A percentile compares a stretch with the other conserved stretches of the same genome.
Conservation (phyloP, 2,888 invertebrate genomes). For the Andricus curvator region DNA sequence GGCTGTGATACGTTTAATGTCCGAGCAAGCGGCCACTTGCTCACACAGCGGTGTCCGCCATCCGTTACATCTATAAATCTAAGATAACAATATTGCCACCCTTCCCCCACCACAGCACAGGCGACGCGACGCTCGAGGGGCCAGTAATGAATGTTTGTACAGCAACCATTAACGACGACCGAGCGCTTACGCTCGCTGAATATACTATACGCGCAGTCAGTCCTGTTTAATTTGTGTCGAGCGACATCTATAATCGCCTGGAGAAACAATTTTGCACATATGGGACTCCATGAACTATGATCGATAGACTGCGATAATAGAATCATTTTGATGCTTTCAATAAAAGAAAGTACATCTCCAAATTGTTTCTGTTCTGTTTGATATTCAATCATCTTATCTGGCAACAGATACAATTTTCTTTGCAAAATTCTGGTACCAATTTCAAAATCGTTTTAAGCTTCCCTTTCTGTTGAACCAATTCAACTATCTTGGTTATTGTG, state of each 20-base stretch:
- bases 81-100: constrained; percentile 77
- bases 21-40: constrained; percentile 60
- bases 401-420: not conserved
- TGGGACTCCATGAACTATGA: constrained; percentile 60
- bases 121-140: constrained; percentile 57
- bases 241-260: constrained; percentile 55
- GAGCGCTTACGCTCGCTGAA: constrained; percentile 51
- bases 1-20: constrained; percentile 69
- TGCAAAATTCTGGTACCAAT: not conserved
- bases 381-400: not conserved
- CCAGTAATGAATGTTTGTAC: constrained; percentile 77
- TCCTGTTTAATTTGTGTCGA: constrained; percentile 48
- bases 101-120: constrained; percentile 52
- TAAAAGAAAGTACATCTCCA: not conserved
- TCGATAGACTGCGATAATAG: not conserved
- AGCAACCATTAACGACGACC: constrained; percentile 75
- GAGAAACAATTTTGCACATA: constrained; percentile 74
- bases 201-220: constrained; percentile 25
- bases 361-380: too few relatives aligned
- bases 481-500: too few relatives aligned
- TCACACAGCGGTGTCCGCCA: constrained; percentile 74
- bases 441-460: not conserved
- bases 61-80: constrained; percentile 78
- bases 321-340: too few relatives aligned
- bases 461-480: not conserved